Conservation (phyloP, 1,140 invertebrate genomes). For the Ptiloglossa arizonensis region DNA sequence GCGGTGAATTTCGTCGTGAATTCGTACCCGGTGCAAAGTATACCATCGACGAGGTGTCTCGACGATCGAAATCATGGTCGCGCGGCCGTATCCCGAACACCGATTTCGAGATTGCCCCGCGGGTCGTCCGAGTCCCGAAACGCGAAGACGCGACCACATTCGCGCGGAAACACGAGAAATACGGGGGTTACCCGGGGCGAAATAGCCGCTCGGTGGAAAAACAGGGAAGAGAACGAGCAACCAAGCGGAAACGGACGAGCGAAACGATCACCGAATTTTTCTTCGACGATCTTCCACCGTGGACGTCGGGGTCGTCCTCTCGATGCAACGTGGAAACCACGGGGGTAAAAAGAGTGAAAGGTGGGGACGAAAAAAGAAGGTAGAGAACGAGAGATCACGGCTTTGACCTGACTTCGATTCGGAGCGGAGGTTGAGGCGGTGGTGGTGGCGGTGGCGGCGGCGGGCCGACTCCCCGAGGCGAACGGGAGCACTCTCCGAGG, state of each 20-base stretch:
- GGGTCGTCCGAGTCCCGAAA: no score
- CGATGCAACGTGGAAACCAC: background rate
- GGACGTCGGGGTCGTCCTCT: background rate
- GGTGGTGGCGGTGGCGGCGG: no score
- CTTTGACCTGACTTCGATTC: constrained; percentile 58
- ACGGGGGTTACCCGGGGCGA: background rate
- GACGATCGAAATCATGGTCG: no score
- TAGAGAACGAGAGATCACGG: constrained; percentile 12
- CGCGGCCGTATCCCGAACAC: no score
- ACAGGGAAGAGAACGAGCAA: background rate
- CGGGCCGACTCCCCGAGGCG: constrained; percentile 58
- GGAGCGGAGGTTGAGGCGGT: constrained; percentile 30
- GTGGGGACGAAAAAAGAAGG: background rate
- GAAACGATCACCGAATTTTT: constrained; percentile 53
- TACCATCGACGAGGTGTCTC: no score
- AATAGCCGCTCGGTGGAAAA: background rate
- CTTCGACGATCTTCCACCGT: background rate
- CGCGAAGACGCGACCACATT: no score
- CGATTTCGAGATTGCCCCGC: no score
- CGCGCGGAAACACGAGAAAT: background rate
- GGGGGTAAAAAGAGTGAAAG: background rate
- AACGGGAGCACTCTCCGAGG: constrained; percentile 66
- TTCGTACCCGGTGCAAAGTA: no score
- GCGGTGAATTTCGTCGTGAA: no score
- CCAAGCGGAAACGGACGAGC: background rate